A percentile compares a stretch with the other conserved stretches of the same genome.
Conservation (phyloP, 2,888 invertebrate genomes). For the Caradrina clavipalpis region DNA sequence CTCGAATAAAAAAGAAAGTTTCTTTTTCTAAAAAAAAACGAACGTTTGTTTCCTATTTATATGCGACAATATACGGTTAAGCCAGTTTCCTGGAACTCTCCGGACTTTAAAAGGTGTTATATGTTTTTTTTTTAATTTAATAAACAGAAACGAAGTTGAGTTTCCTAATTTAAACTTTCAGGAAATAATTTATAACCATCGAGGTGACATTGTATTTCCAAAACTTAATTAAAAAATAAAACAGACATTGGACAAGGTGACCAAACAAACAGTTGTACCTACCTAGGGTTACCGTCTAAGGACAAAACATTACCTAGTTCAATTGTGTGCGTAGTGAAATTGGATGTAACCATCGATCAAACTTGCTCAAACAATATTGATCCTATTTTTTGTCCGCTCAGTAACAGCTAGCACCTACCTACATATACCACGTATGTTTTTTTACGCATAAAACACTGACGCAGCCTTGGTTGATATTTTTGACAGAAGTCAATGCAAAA, state of each 20-base stretch:
- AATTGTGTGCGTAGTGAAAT: conserved; percentile 39
- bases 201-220: not conserved
- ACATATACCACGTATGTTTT: not conserved
- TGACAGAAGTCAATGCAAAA: conserved; percentile 31
- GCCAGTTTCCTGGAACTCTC: too few species aligned
- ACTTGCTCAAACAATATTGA: conserved; percentile 48
- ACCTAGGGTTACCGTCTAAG: not conserved
- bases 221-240: too few species aligned
- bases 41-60: too few species aligned
- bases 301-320: conserved; percentile 28
- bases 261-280: conserved; percentile 10
- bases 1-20: too few species aligned
- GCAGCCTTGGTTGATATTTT: not conserved
- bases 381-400: conserved; percentile 18
- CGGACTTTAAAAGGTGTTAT: too few species aligned
- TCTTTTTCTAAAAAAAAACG: too few species aligned
- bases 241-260: not conserved
- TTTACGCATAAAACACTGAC: conserved; percentile 6
- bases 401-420: conserved; percentile 12
- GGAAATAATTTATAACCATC: not conserved
- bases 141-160: too few species aligned
- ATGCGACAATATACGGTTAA: too few species aligned
- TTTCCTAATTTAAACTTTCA: too few species aligned
- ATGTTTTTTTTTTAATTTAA: too few species aligned
- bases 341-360: conserved; percentile 52